Evolutionary conservation across 2,888 invertebrate species (phyloP).

Genomic region (Mycalesis mineus): DNA sequence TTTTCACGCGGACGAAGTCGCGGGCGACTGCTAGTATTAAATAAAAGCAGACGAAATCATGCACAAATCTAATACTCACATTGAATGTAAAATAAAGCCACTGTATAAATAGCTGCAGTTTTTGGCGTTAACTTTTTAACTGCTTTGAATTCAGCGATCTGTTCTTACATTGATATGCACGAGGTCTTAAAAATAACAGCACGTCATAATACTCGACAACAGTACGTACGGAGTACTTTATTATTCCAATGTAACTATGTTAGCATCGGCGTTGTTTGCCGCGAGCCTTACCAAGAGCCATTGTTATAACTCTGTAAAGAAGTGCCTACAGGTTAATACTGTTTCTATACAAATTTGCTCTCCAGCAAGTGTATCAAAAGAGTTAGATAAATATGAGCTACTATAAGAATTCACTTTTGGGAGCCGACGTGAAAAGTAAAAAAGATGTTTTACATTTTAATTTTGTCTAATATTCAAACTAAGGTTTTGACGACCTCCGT

Average conservation of each 20-base stretch:
- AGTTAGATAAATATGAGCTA: not conserved
- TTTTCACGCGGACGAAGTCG: too few relatives aligned
- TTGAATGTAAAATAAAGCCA: too few relatives aligned
- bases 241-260: conserved; percentile 10
- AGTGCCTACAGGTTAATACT: conserved; percentile 3
- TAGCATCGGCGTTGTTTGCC: conserved; percentile 11
- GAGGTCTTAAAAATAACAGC: not conserved
- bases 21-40: too few relatives aligned
- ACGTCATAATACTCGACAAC: not conserved
- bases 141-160: too few relatives aligned
- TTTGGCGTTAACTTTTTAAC: too few relatives aligned
- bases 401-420: not conserved
- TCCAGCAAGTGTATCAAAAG: not conserved
- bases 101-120: too few relatives aligned
- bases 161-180: not conserved
- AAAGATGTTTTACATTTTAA: not conserved
- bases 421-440: not conserved
- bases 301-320: conserved; percentile 10
- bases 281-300: not conserved
- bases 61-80: too few relatives aligned
- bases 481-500: too few relatives aligned
- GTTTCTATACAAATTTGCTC: not conserved
- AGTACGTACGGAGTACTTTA: not conserved
- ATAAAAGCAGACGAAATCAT: too few relatives aligned
- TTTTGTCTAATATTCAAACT: too few relatives aligned